Evolutionary conservation across 2,888 invertebrate species (phyloP).

Genomic region (Deilephila porcellus): DNA sequence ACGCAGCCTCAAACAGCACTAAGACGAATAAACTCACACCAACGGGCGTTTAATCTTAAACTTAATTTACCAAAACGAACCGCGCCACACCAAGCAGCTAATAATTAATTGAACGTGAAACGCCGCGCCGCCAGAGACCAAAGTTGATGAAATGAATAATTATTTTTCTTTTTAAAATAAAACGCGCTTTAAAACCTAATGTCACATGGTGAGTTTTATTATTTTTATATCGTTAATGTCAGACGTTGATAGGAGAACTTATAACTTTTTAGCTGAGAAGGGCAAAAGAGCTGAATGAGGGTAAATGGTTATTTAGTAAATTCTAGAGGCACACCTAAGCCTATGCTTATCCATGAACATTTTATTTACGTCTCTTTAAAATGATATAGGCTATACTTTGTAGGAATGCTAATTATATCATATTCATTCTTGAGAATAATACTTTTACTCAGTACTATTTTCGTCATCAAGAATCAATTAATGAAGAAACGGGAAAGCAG

Average conservation of each 20-base stretch:
- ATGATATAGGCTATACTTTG: too few relatives aligned
- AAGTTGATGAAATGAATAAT: background rate
- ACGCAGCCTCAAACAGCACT: background rate
- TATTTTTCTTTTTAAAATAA: background rate
- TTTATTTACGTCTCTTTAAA: too few relatives aligned
- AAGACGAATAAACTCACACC: background rate
- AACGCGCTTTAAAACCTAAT: background rate
- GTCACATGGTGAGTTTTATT: background rate
- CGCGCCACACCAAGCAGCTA: conserved; percentile 4
- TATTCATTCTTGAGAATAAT: too few relatives aligned
- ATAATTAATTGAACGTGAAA: conserved; percentile 12
- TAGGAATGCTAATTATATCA: too few relatives aligned
- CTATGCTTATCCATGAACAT: too few relatives aligned
- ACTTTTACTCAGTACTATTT: too few relatives aligned
- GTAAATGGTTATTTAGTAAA: too few relatives aligned
- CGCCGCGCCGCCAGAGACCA: background rate
- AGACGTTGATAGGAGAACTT: background rate
- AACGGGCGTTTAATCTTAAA: background rate
- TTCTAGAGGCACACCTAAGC: too few relatives aligned
- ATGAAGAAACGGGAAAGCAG: too few relatives aligned
- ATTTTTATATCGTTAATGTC: background rate
- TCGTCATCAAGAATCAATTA: too few relatives aligned
- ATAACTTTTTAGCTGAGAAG: background rate
- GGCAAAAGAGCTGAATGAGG: too few relatives aligned
- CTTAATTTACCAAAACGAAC: background rate